A percentile compares a stretch with the other conserved stretches of the same genome.
Conservation (phyloP, 92 coral and sea anemone genomes). For the Diadumene lineata region DNA sequence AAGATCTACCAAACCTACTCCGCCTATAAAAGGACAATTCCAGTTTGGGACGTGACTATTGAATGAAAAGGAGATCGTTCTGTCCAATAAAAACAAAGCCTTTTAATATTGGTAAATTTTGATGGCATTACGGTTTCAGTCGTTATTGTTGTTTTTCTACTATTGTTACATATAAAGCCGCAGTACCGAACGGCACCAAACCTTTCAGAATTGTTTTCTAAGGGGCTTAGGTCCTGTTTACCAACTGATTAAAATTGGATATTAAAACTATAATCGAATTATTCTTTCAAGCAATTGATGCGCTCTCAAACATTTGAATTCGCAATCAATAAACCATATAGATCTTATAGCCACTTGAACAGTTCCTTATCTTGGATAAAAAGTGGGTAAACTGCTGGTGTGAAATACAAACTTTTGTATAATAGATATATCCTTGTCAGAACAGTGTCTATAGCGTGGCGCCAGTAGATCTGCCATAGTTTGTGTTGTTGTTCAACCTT, state of each 20-base stretch:
- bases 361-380: not conserved
- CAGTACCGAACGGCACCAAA: too few species aligned
- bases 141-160: too few species aligned
- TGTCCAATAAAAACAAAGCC: too few species aligned
- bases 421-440: not conserved
- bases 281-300: not conserved
- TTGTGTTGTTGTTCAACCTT: constrained; percentile 1
- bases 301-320: not conserved
- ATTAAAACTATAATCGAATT: constrained; percentile 37
- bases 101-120: too few species aligned
- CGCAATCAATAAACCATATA: not conserved
- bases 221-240: constrained; percentile 25
- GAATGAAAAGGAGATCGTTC: too few species aligned
- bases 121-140: too few species aligned
- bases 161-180: too few species aligned
- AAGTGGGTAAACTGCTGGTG: not conserved
- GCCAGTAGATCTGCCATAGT: not conserved
- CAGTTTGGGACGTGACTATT: too few species aligned
- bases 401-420: not conserved
- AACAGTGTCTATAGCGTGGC: not conserved
- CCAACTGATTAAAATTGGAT: constrained; percentile 28
- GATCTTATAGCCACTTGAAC: not conserved
- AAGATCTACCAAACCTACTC: too few species aligned
- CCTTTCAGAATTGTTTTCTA: constrained; percentile 18
- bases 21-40: too few species aligned